Evolutionary conservation across 2,113 vertebrate genomes (phyloP), one percentile per base, ranked within the genome.

Genomic region (Myocastor coypus): DNA sequence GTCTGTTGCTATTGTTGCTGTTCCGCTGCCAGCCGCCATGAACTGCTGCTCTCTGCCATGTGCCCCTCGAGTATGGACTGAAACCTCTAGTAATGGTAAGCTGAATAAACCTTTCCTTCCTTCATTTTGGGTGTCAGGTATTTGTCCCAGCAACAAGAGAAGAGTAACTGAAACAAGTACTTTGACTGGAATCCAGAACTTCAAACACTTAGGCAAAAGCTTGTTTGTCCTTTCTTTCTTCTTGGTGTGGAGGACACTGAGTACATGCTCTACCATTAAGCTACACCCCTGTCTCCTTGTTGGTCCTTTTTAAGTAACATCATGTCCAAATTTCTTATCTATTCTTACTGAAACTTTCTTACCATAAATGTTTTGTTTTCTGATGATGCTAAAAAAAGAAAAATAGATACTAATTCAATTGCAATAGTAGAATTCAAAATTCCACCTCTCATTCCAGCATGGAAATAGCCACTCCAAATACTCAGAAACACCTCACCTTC

Each of bases 331-430:
- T 13, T 89, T 89, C 34, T 42, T 84, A 14, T 52, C 28, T 14
- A 81, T 55, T 89, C 52, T 50, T 69, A 24, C 20, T 61, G 57
- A 87, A 94, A 68, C 17, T 73, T 95, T 90, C 85, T 96, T 94
- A 86, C 34, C 91, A 64, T 55, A 85, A 90, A 24, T 83, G 22
- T 22, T 92, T 96, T 86, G 17, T 87, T 90, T 93, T 92, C 85
- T 40, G 37, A 87, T 71, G 92, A 94, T 80, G 82, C 30, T 64
- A 59, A 86, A 83, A 86, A 66, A 32, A 88, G 40, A 71, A 50
- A 84, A 34, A 55, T 5, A 92, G 69, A 57, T 34, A 91, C 16
- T 30, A 68, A 85, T 86, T 83, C 59, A 83, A 10, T 46, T 40
- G 9, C 2, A 64, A n/a, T 66, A 37, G n/a, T 30, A 10, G n/a